Percentiles rank a stretch among this genome's conserved stretches.
These are phyloP conservation scores for Oscheius sp. DNA, from an alignment of 2,888 invertebrate species.

Conservation along the genomic window DNA sequence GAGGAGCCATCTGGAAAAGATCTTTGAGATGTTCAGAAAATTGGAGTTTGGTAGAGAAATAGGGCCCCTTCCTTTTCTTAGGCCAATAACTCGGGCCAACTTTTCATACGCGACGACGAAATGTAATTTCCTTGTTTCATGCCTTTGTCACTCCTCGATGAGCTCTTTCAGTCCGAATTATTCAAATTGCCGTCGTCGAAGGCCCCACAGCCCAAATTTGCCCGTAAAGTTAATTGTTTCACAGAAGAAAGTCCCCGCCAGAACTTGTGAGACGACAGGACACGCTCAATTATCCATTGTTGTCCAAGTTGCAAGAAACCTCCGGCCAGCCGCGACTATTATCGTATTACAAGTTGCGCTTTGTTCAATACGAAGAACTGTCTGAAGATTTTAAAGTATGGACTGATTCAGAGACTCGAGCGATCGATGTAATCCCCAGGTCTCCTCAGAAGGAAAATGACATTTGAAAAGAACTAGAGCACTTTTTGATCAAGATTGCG, in stretches of 20 bases:
- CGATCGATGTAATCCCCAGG: too few relatives aligned
- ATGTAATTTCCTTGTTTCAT: slow-evolving; percentile 35
- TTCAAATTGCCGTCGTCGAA: slow-evolving; percentile 25
- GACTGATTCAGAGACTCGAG: background rate
- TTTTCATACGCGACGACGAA: slow-evolving; percentile 30
- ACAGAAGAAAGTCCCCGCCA: background rate
- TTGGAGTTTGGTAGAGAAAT: too few relatives aligned
- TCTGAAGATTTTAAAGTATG: too few relatives aligned
- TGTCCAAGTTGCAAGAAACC: slow-evolving; percentile 19
- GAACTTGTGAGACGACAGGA: slow-evolving; percentile 5
- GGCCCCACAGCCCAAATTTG: background rate
- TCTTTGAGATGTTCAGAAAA: too few relatives aligned
- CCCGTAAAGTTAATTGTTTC: background rate
- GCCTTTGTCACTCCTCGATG: slow-evolving; percentile 29
- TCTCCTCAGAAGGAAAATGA: too few relatives aligned
- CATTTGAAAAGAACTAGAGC: too few relatives aligned
- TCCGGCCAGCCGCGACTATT: background rate
- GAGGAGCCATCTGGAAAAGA: too few relatives aligned
- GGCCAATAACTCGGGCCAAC: background rate
- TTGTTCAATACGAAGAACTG: background rate
- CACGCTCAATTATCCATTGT: slow-evolving; percentile 27
- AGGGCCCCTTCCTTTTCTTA: background rate
- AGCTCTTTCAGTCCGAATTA: slow-evolving; percentile 32
- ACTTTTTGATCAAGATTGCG: too few relatives aligned
- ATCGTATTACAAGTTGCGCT: slow-evolving; percentile 23